These are phyloP conservation scores for Sphaerodactylus townsendi DNA, from an alignment of 2,113 vertebrate genomes.

Conservation along the genomic window DNA sequence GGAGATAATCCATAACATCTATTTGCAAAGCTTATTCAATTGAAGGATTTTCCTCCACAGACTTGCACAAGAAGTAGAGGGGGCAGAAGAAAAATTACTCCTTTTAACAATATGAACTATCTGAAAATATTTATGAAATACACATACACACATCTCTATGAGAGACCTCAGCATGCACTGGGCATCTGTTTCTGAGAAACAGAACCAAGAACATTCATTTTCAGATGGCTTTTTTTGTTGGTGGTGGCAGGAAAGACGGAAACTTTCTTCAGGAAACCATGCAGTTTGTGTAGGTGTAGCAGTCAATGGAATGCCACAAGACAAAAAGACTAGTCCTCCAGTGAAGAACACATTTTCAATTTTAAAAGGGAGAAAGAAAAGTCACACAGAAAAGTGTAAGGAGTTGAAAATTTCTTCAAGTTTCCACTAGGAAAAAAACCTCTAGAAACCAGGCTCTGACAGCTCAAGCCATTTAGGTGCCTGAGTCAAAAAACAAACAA, in stretches of 20 bases:
- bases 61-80: not conserved
- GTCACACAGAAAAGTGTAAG: not conserved
- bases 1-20: not conserved
- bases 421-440: not conserved
- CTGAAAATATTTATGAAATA: not conserved
- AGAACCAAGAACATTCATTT: not conserved
- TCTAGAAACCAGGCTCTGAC: not conserved
- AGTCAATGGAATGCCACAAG: not conserved
- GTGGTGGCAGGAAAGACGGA: not conserved
- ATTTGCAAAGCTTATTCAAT: slow-evolving; percentile 23
- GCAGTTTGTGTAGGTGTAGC: not conserved
- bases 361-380: not conserved
- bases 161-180: not conserved
- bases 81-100: not conserved
- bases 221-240: not conserved
- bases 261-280: not conserved
- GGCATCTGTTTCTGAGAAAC: not conserved
- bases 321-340: not conserved
- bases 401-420: not conserved
- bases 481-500: not conserved
- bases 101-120: slow-evolving; percentile 12
- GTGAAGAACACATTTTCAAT: not conserved
- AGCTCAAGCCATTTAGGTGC: not conserved
- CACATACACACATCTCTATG: not conserved
- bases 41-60: not conserved